These are phyloP conservation scores for Corythoichthys intestinalis DNA, from an alignment of 2,113 vertebrate species.

Conservation along the genomic window DNA sequence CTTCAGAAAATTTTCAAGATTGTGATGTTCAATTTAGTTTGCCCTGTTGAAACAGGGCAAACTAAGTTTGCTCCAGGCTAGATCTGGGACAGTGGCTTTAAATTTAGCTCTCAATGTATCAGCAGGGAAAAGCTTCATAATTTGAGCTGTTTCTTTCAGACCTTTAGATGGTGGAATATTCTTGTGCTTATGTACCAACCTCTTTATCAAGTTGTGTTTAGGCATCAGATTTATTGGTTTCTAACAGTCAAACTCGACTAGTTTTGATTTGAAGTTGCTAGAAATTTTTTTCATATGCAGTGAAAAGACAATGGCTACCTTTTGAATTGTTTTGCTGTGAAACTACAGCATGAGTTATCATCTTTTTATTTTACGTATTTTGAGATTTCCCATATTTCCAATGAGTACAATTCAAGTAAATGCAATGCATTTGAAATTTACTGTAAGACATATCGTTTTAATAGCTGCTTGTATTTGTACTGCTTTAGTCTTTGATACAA, in stretches of 20 bases:
- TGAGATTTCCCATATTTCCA: background rate
- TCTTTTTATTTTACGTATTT: background rate
- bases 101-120: conserved; percentile 70
- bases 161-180: conserved; percentile 29
- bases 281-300: background rate
- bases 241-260: background rate
- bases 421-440: background rate
- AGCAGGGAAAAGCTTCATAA: conserved; percentile 66
- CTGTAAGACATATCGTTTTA: background rate
- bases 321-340: background rate
- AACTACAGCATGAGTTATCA: background rate
- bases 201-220: background rate
- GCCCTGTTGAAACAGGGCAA: conserved; percentile 41
- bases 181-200: conserved; percentile 14
- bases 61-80: conserved; percentile 46
- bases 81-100: conserved; percentile 72
- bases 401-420: background rate
- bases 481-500: background rate
- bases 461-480: background rate
- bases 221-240: background rate
- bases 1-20: conserved; percentile 4
- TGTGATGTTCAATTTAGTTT: conserved; percentile 36
- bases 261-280: background rate
- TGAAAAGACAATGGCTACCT: background rate
- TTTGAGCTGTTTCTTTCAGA: conserved; percentile 48